Conservation (phyloP, 2,888 invertebrate genomes). For the Rhorus exstirpatorius region DNA sequence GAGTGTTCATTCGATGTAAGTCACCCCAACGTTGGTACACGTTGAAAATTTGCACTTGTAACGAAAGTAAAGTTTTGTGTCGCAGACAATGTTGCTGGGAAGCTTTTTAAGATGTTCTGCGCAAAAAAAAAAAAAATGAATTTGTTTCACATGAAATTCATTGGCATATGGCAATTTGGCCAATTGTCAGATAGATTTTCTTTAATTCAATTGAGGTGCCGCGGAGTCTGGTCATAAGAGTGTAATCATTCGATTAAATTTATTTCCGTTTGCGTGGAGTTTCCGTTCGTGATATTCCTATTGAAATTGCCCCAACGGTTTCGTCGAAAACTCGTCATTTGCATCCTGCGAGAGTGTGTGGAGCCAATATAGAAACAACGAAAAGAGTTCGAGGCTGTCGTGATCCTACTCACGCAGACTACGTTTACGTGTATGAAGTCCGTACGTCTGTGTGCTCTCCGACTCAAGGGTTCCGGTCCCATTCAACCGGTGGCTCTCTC, state of each 20-base stretch:
- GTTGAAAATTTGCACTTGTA: no score
- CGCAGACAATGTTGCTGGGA: no score
- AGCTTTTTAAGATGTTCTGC: no score
- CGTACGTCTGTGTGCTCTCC: constrained; percentile 72
- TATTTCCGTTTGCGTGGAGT: neutral
- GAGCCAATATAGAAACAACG: neutral
- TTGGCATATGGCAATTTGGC: no score
- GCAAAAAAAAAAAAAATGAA: no score
- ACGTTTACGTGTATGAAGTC: constrained; percentile 1
- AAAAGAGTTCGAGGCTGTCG: neutral
- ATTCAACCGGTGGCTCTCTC: constrained; percentile 82
- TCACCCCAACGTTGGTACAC: no score
- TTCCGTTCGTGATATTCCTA: neutral
- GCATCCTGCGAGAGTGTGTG: neutral
- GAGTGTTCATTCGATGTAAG: no score
- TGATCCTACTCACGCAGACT: neutral
- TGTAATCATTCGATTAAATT: neutral
- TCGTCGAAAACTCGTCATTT: neutral
- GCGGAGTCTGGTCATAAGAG: neutral
- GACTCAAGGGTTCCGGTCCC: constrained; percentile 79
- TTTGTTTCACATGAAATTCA: no score
- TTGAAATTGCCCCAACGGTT: neutral
- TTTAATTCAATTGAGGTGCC: no score
- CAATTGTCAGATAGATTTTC: no score
- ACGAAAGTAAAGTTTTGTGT: no score